Evolutionary conservation across 2,113 vertebrate species (phyloP).

Genomic region (Engystomops pustulosus): DNA sequence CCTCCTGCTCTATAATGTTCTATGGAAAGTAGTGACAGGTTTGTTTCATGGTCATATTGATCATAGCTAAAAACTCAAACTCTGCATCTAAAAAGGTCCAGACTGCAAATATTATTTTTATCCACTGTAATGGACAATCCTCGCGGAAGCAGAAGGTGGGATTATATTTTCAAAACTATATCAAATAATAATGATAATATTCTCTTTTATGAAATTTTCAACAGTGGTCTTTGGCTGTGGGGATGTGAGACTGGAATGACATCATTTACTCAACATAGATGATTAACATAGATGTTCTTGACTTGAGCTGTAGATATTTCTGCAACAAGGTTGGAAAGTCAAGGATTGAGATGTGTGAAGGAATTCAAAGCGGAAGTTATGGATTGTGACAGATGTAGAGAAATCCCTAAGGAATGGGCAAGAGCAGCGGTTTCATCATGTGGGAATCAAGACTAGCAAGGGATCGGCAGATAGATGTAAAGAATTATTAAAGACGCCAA

Average conservation of each 20-base stretch:
- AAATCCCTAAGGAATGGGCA: neutral
- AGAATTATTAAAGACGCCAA: too few species aligned
- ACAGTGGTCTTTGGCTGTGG: neutral
- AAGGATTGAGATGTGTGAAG: constrained; percentile 14
- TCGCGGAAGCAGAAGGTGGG: too few species aligned
- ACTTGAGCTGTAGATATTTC: neutral
- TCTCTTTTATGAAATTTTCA: neutral
- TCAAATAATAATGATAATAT: neutral
- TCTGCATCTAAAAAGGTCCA: too few species aligned
- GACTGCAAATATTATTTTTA: too few species aligned
- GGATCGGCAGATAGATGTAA: too few species aligned
- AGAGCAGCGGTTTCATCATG: neutral
- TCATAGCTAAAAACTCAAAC: too few species aligned
- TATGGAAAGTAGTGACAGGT: too few species aligned
- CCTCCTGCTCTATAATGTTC: too few species aligned
- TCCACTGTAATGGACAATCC: too few species aligned
- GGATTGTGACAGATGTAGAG: neutral
- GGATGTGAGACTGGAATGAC: neutral
- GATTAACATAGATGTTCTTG: neutral
- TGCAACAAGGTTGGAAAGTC: neutral
- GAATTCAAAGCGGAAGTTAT: neutral
- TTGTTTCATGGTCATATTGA: too few species aligned
- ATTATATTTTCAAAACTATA: neutral
- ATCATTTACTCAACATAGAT: constrained; percentile 6
- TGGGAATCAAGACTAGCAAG: neutral